phyloP scores from a whole-genome alignment of 2,113 vertebrate species.

The Haplochromis burtoni region DNA sequence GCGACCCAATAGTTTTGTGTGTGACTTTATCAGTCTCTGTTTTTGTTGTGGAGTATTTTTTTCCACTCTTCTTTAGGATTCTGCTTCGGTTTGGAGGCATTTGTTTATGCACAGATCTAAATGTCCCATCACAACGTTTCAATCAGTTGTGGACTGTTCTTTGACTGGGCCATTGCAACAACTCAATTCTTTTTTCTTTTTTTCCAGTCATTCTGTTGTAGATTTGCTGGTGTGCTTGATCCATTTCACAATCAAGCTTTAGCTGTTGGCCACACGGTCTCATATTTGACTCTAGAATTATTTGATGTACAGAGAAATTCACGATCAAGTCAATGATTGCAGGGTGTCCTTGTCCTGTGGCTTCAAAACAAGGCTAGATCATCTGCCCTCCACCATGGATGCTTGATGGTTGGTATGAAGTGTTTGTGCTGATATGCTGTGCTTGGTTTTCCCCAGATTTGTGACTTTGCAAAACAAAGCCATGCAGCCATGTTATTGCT shows the following conservation, averaged over 20 bases:
- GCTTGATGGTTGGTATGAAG: not conserved
- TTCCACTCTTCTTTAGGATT: not conserved
- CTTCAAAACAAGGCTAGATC: not conserved
- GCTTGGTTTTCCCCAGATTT: not conserved
- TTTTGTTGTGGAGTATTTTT: not conserved
- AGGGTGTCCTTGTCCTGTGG: not conserved
- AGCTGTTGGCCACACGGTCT: not conserved
- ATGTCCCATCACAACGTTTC: not conserved
- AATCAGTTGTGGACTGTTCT: not conserved
- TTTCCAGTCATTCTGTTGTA: not conserved
- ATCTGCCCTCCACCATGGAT: not conserved
- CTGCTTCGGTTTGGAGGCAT: not conserved
- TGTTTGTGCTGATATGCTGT: not conserved
- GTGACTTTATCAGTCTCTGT: not conserved
- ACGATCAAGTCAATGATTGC: not conserved
- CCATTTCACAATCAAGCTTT: not conserved
- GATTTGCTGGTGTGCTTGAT: not conserved
- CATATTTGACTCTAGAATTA: not conserved
- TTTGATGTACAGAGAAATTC: not conserved
- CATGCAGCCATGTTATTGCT: not conserved
- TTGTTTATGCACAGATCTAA: not conserved
- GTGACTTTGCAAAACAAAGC: not conserved
- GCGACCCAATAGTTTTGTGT: not conserved
- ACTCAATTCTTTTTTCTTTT: not conserved
- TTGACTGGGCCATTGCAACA: not conserved